Base-by-base conservation (phyloP, 2,888 invertebrate species). In the Lapara coniferarum region DNA sequence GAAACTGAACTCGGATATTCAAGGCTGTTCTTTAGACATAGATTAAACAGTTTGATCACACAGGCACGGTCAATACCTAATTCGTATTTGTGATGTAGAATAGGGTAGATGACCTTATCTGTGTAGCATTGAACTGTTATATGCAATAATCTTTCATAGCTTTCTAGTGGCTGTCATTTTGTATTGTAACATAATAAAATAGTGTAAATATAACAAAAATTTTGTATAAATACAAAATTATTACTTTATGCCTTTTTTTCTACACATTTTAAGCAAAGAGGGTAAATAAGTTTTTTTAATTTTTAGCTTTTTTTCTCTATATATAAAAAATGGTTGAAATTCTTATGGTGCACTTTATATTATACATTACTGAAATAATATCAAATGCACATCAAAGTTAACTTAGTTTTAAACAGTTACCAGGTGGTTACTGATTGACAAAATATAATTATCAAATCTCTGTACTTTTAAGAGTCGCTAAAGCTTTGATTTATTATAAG, bases 61-160 rank as follows among this genome's bases (percentile, higher is more conserved):
- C 63, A 63, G 63, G 2, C 19, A 49, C 19, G 46, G 19, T 46
- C 13, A 63, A 49, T 49, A 46, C 19, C 19, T 46, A 46, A 59
- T 59, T 59, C 59, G 46, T 19, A 44, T 16, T 59, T 59, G 59
- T 63, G 63, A 63, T 63, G 49, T 63, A 49, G 19, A 63, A 63
- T 63, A 19, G 49, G n/a, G n/a, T n/a, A n/a, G n/a, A n/a, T n/a
- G n/a, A 49, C 16, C 16, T 19, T 63, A 13, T 19, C 46, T 63
- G 46, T 49, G 63, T 63, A 16, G 7, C 49, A 46, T 49, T 2
- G 19, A 46, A 13, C 63, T 49, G 3, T 16, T 46, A 49, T 25
- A 63, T 49, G 63, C 63, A 63, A 63, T 63, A 63, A 63, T 63
- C 63, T 63, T 59, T 63, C 46, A 63, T 63, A 49, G 63, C 63